phyloP scores from a whole-genome alignment of 2,888 invertebrate species.

The Abrostola triplasia region DNA sequence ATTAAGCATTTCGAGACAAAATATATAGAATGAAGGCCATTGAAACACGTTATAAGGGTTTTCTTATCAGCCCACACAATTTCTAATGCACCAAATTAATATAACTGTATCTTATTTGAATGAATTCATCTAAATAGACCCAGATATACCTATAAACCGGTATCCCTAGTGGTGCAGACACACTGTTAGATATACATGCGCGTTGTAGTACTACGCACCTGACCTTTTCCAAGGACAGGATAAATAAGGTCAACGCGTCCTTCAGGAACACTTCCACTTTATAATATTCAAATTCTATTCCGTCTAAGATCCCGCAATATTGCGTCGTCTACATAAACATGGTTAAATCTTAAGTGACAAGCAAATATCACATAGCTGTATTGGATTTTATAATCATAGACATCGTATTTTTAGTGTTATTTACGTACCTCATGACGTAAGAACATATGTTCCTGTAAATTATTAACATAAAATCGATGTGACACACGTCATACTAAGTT shows the following conservation, averaged over 20 bases:
- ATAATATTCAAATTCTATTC: not conserved
- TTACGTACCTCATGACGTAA: not conserved
- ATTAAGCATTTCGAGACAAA: no score
- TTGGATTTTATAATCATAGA: not conserved
- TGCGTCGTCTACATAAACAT: not conserved
- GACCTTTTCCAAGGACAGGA: conserved; percentile 1
- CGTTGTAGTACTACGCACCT: conserved; percentile 4
- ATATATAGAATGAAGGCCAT: no score
- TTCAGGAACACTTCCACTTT: not conserved
- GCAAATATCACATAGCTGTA: not conserved
- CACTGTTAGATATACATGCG: not conserved
- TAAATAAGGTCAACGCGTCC: conserved; percentile 3
- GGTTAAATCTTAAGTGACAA: not conserved
- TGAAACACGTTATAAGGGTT: no score
- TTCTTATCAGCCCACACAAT: no score
- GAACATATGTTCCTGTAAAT: conserved; percentile 2
- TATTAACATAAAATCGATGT: not conserved
- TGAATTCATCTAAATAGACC: no score
- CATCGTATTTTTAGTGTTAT: not conserved
- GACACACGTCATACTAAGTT: not conserved
- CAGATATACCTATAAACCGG: not conserved
- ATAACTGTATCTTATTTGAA: no score
- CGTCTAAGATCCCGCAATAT: not conserved
- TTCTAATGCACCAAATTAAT: no score
- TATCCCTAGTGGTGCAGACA: not conserved